A percentile compares a stretch with the other conserved stretches of the same genome.
phyloP scores from a whole-genome alignment of 1,140 invertebrate genomes.

The Drosophila leontia region DNA sequence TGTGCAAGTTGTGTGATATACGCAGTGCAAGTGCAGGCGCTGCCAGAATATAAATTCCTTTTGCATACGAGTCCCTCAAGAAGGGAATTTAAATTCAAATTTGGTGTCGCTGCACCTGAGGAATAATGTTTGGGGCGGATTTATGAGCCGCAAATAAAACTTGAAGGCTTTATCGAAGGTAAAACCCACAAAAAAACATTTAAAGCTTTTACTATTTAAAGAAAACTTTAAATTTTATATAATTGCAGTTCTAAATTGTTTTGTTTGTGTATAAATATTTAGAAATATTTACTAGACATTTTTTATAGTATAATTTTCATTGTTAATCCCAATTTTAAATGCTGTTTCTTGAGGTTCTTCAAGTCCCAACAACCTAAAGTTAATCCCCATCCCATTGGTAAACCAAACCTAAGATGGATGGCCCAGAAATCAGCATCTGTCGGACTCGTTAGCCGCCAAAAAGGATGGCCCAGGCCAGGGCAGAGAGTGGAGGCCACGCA shows the following conservation, averaged over 20 bases:
- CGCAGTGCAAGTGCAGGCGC: slow-evolving; percentile 6
- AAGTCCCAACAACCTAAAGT: slow-evolving; percentile 13
- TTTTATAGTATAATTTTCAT: not conserved
- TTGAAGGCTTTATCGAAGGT: not conserved
- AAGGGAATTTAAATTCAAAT: slow-evolving; percentile 44
- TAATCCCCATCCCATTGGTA: slow-evolving; percentile 23
- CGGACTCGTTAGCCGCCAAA: slow-evolving; percentile 42
- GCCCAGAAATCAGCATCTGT: slow-evolving; percentile 67
- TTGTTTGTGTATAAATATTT: not conserved
- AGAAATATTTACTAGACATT: not conserved
- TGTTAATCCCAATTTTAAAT: not conserved
- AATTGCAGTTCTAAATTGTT: not conserved
- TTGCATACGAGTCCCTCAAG: slow-evolving; percentile 15
- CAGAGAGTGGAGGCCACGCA: slow-evolving; percentile 21
- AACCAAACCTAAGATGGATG: slow-evolving; percentile 21
- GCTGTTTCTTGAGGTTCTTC: not conserved
- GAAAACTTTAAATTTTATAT: not conserved
- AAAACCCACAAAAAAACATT: not conserved
- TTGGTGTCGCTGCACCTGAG: slow-evolving; percentile 32
- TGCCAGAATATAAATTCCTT: slow-evolving; percentile 33
- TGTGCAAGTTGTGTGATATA: slow-evolving; percentile 36
- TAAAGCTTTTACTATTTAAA: not conserved
- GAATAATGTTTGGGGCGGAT: slow-evolving; percentile 14
- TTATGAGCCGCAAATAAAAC: slow-evolving; percentile 13
- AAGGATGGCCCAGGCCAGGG: not conserved